Evolutionary conservation across 2,888 invertebrate species (phyloP), one percentile per base, ranked within the genome.

Genomic region (Drosophila birchii): DNA sequence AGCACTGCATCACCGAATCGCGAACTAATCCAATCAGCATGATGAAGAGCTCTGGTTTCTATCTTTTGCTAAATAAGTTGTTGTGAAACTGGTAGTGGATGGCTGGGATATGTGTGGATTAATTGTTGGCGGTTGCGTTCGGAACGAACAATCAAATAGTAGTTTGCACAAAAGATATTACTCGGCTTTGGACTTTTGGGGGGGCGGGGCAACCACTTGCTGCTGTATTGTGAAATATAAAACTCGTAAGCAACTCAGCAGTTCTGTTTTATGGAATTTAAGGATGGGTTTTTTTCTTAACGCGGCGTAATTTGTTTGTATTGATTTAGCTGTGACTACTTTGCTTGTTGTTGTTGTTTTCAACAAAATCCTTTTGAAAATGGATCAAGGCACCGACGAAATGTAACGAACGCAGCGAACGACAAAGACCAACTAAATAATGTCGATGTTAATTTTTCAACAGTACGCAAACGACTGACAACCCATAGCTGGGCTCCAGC

Each of bases 1-100:
- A 97, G 94, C 97, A 97, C 95, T 97, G 96, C 95, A 97, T 95
- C 93, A 97, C 96, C 93, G 97, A 97, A 93, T 97, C 97, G 93
- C 96, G 96, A 93, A 97, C 96, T 91, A 97, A 95, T 93, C 96
- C 96, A 94, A 97, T 96, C 94, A 97, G 94, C 97, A 97, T 97
- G 78, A 76, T 91, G 88, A 47, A 11, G 47, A 76, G 16, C 44
- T 29, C 70, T 68, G 32, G 23, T 45, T 47, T 49, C 43, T 58
- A 44, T 38, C 16, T 16, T 36, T 62, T 53, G 12, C 53, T 36
- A 36, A 38, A 7, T 61, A 18, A 29, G 32, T 61, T 18, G 11
- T 18, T 9, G 11, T 44, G 26, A 26, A 29, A n/a, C 23, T 60
- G 41, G 57, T 59, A 45, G 64, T 72, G 39, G 39, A 43, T 58